Percentiles rank a stretch among this genome's conserved stretches.
Conservation (phyloP, 2,888 invertebrate species). For the Epinotia demarniana region DNA sequence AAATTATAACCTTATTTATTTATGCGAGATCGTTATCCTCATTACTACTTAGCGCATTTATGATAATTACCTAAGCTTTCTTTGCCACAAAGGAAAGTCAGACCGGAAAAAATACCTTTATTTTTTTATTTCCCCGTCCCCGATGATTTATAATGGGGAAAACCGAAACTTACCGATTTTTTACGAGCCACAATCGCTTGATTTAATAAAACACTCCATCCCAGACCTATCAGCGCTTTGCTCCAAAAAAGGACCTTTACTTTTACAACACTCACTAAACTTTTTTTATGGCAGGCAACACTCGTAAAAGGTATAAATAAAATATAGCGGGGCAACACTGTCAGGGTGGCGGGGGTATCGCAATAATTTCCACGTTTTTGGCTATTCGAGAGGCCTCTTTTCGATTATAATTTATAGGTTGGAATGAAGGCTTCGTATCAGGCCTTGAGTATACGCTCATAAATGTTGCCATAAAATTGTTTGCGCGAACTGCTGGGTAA, state of each 20-base stretch:
- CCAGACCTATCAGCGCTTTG: constrained; percentile 65
- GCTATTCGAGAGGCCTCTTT: constrained; percentile 74
- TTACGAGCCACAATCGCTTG: constrained; percentile 51
- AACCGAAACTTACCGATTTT: constrained; percentile 39
- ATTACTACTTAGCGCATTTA: constrained; percentile 1
- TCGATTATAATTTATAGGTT: constrained; percentile 80
- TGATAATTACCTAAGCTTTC: constrained; percentile 25
- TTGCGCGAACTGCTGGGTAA: constrained; percentile 65
- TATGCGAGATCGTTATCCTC: constrained; percentile 5
- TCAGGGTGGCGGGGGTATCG: constrained; percentile 64
- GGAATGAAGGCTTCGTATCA: constrained; percentile 64
- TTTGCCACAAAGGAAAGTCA: constrained; percentile 13
- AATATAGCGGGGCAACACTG: constrained; percentile 75
- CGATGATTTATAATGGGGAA: constrained; percentile 42
- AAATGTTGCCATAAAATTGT: constrained; percentile 79
- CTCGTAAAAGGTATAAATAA: constrained; percentile 80
- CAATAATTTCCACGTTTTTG: constrained; percentile 78
- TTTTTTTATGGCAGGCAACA: constrained; percentile 76
- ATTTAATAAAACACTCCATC: constrained; percentile 63
- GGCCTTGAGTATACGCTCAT: constrained; percentile 66
- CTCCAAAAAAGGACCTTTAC: constrained; percentile 64
- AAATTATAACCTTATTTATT: neutral
- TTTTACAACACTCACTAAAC: constrained; percentile 78
- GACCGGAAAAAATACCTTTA: constrained; percentile 35
- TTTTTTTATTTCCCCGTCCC: constrained; percentile 33